phyloP scores from a whole-genome alignment of 2,113 vertebrate species.

The Semnornis frantzii region DNA sequence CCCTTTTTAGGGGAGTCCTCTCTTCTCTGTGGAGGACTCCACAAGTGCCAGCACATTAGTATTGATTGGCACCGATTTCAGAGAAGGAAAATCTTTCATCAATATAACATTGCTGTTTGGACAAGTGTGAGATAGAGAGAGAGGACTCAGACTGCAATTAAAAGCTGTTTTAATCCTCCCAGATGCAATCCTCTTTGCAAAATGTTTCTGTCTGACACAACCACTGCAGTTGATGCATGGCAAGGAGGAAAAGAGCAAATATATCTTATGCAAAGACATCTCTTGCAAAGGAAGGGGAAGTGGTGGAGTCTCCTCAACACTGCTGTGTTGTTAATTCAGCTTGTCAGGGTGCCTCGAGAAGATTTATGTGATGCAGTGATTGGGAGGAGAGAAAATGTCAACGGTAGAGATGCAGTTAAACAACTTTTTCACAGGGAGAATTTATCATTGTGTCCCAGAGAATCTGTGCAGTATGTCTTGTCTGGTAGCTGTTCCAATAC shows the following conservation, averaged over 20 bases:
- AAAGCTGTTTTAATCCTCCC: not conserved
- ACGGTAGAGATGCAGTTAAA: not conserved
- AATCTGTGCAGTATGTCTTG: not conserved
- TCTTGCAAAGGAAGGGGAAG: not conserved
- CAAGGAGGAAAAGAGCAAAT: not conserved
- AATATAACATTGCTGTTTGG: not conserved
- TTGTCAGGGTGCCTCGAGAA: not conserved
- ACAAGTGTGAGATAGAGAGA: not conserved
- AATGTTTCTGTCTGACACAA: not conserved
- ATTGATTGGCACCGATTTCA: not conserved
- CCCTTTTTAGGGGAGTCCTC: slow-evolving; percentile 18
- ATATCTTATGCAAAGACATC: not conserved
- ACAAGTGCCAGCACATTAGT: not conserved
- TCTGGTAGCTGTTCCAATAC: not conserved
- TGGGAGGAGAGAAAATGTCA: not conserved
- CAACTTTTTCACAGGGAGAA: not conserved
- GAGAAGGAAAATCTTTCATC: not conserved
- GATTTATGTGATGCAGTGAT: not conserved
- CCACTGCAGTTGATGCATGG: not conserved
- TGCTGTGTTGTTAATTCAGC: not conserved
- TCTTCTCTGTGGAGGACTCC: not conserved
- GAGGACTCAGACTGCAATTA: not conserved
- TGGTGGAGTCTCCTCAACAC: not conserved
- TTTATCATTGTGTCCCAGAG: not conserved
- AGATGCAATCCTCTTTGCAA: not conserved